Evolutionary conservation across 2,797 vertebrate species (phyloP).

Genomic region (Phrynocephalus forsythii): DNA sequence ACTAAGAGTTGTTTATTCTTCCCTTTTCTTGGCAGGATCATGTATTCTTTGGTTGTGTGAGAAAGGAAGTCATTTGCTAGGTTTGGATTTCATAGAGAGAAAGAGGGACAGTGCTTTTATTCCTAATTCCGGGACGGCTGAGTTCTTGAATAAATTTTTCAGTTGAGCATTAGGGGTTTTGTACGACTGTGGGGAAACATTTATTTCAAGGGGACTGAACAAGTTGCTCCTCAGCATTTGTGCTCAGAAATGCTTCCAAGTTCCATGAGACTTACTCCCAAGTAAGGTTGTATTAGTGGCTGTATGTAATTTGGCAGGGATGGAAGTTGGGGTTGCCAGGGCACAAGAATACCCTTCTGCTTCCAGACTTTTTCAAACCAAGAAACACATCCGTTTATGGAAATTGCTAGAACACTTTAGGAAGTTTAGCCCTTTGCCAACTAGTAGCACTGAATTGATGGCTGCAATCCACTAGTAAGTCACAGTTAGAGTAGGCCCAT

Average conservation of each 20-base stretch:
- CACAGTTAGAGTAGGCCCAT: too few relatives aligned
- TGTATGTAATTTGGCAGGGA: background rate
- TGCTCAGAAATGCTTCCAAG: background rate
- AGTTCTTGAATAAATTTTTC: constrained; percentile 24
- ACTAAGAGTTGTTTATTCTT: constrained; percentile 34
- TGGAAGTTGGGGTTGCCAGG: background rate
- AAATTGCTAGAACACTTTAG: background rate
- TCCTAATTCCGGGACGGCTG: constrained; percentile 18
- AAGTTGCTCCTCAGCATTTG: background rate
- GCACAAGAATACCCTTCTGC: background rate
- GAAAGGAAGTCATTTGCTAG: constrained; percentile 43
- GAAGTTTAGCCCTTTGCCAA: background rate
- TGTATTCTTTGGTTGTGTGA: constrained; percentile 18
- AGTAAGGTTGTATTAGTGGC: background rate
- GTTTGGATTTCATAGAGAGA: constrained; percentile 16
- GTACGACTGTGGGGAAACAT: background rate
- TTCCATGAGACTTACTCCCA: background rate
- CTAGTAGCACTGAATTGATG: too few relatives aligned
- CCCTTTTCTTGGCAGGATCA: constrained; percentile 47
- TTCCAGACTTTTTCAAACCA: background rate
- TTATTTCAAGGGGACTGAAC: background rate
- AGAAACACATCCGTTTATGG: background rate
- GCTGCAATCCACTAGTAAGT: too few relatives aligned
- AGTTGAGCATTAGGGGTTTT: background rate
- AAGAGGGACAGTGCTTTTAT: background rate